phyloP scores from a whole-genome alignment of 1,140 invertebrate genomes.

The Drosophila pachea region DNA sequence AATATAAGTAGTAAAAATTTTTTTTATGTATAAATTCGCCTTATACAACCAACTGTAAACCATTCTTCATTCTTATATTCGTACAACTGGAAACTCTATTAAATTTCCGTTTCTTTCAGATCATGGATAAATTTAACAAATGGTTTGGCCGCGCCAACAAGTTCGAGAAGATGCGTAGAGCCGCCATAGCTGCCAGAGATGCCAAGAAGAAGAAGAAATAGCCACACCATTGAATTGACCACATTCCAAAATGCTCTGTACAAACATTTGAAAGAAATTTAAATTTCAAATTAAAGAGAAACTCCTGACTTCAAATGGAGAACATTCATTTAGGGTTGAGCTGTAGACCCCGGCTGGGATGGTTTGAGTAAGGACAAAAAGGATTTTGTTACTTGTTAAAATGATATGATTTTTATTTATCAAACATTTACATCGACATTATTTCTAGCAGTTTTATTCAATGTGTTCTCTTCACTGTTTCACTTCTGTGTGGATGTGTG shows the following conservation, averaged over 20 bases:
- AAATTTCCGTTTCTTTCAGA: slow-evolving; percentile 18
- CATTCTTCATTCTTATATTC: not conserved
- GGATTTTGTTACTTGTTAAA: slow-evolving; percentile 25
- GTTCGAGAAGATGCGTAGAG: slow-evolving; percentile 31
- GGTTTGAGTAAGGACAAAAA: no score
- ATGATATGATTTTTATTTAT: slow-evolving; percentile 50
- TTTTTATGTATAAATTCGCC: no score
- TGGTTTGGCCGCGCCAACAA: slow-evolving; percentile 49
- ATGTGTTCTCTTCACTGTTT: not conserved
- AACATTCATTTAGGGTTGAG: no score
- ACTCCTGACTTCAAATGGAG: no score
- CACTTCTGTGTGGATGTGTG: not conserved
- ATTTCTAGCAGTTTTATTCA: slow-evolving; percentile 24
- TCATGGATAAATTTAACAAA: slow-evolving; percentile 56
- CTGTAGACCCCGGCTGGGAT: no score
- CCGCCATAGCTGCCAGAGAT: slow-evolving; percentile 17
- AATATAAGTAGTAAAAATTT: no score
- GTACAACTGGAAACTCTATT: not conserved
- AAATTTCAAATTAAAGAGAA: not conserved
- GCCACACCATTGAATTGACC: not conserved
- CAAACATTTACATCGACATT: slow-evolving; percentile 47
- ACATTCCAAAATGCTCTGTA: not conserved
- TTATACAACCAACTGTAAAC: no score
- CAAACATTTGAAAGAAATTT: not conserved
- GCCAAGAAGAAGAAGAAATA: slow-evolving; percentile 39